Conservation (phyloP, 2,797 vertebrate species). For the Octomys mimax region DNA sequence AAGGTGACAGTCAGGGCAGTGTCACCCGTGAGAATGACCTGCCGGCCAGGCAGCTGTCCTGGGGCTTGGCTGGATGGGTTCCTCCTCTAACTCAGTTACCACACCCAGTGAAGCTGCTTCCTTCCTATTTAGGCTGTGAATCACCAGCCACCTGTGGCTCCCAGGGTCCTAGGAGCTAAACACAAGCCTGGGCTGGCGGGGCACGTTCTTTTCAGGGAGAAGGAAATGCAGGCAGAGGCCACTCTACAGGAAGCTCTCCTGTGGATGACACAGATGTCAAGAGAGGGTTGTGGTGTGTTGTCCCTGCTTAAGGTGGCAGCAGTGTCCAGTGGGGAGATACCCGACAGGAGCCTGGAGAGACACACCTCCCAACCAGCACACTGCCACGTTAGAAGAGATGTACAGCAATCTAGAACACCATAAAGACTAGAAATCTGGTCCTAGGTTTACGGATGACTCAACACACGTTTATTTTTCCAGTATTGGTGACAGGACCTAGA, state of each 20-base stretch:
- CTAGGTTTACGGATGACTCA: neutral
- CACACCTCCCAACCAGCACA: neutral
- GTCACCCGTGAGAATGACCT: neutral
- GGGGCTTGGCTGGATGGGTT: rapidly evolving
- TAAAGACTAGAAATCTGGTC: neutral
- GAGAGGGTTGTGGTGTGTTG: neutral
- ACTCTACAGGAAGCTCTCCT: too few relatives aligned
- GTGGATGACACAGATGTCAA: rapidly evolving
- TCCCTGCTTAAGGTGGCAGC: neutral
- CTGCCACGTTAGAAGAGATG: neutral
- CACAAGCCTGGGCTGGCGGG: neutral
- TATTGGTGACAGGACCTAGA: neutral
- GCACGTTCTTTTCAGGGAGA: neutral
- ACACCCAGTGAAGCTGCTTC: neutral
- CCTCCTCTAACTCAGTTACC: neutral
- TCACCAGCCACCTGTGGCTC: neutral
- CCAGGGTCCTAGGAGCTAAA: neutral
- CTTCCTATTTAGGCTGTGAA: neutral
- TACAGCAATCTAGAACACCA: neutral
- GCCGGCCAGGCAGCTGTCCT: neutral
- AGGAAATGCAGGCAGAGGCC: neutral
- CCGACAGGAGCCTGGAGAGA: neutral
- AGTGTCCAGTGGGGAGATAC: neutral
- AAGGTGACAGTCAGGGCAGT: neutral
- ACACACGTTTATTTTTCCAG: neutral